Base-by-base conservation (phyloP, 2,888 invertebrate genomes). In the Ceratothoa steindachneri region DNA sequence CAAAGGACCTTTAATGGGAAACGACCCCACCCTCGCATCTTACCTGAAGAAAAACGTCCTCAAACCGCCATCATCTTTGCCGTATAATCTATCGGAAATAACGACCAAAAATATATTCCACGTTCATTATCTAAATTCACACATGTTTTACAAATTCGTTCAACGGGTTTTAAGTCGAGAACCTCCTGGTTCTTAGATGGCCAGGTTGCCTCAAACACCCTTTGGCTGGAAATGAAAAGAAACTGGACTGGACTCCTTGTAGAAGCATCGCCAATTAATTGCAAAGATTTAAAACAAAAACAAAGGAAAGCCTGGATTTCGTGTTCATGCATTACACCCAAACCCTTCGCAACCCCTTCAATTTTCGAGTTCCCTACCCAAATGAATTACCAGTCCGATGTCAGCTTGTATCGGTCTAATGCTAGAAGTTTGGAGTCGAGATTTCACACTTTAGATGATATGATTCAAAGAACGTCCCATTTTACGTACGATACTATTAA, bases 241-340 rank as follows among this genome's bases (percentile, higher is more conserved):
- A 60, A 60, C 12, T 60, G 60, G 60, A 60, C 60, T 22, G 60
- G 60, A 7, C 27, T 60, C 19, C 24, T 60, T 12, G 24, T 60
- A 1, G 60, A 60, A 60, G 22, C 60, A 22, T 24, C 19, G 19
- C n/a, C 2, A 22, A 24, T 24, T 1, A 60, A 24, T 7, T 60
- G 60, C 9, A 15, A 2, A 1, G 60, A 12, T 60, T 24, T 60
- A 2, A 1, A 24, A 24, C 27, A 2, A 1, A 60, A 60, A 60
- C 60, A 60, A 1, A 60, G 60, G 3, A 60, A 60, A 7, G 60
- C 60, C 12, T 60, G 60, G 60, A 24, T 24, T 12, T 60, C 60
- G n/a, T 60, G 60, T 7, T 60, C 60, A 60, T 60, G 60, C 60
- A 60, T 60, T 22, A 24, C 60, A 60, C 60, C 60, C 12, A 60